Percentiles rank a stretch among this genome's conserved stretches.
These are phyloP conservation scores for Apis mellifera DNA, from an alignment of 1,140 invertebrate genomes.

Conservation along the genomic window Amel_HAv3.1 CM009944.2:3216501-3217000, in stretches of 20 bases:
- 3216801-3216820: background rate
- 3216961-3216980: conserved; percentile 56
- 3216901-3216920: conserved; percentile 21
- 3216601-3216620: no score
- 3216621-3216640: no score
- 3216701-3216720: no score
- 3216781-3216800: background rate
- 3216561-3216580: background rate
- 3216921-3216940: conserved; percentile 10
- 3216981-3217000: conserved; percentile 53
- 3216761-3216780: no score
- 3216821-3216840: background rate
- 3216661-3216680: no score
- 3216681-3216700: no score
- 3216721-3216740: no score
- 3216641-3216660: no score
- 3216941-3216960: conserved; percentile 22
- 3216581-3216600: background rate
- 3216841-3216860: background rate
- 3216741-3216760: no score
- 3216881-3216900: conserved; percentile 1
- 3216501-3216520: background rate
- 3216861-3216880: conserved; percentile 1
- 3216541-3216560: background rate
- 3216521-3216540: background rate